Evolutionary conservation across 2,113 vertebrate species (phyloP), one percentile per base, ranked within the genome.

Genomic region (Papio anubis): DNA sequence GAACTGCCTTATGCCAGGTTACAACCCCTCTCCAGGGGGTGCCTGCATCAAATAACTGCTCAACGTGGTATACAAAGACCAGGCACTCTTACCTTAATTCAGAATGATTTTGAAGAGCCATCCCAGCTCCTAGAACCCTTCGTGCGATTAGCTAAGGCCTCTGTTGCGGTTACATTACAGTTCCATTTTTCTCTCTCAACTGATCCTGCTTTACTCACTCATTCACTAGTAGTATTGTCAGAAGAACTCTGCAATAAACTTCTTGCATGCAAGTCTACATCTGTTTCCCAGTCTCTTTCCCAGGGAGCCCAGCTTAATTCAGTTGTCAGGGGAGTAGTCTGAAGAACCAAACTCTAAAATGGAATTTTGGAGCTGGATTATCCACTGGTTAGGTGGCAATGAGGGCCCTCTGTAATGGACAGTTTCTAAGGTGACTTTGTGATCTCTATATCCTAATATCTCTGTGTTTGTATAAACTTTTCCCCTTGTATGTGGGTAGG

Each of bases 41-140:
- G 4, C 40, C 30, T 14, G 0, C 45, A 32, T 80, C 61, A 55
- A 17, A 79, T 76, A 72, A 57, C 20, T 48, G 38, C 18, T 73
- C 45, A 32, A 13, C 55, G 7, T 81, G 9, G 27, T 52, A 2
- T 52, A 52, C 48, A 81, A 92, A 91, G 23, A 50, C 52, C 73
- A 90, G 81, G 45, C 18, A 66, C 57, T 88, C 79, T 91, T 64
- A 84, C 45, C 50, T 75, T 93, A 68, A 80, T 80, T 97, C 75
- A 79, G 10, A 38, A 40, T 90, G 45, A 94, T 80, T 93, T n/a
- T 61, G 50, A 93, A 81, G n/a, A 95, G 52, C 38, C 40, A 76
- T 23, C 3, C 21, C 21, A 83, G 40, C 45, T 90, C n/a, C n/a
- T 48, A 45, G 68, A 78, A 83, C 35, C 75, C 81, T 82, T 14